phyloP scores from a whole-genome alignment of 2,113 vertebrate species.

The Anarrhichthys ocellatus region DNA sequence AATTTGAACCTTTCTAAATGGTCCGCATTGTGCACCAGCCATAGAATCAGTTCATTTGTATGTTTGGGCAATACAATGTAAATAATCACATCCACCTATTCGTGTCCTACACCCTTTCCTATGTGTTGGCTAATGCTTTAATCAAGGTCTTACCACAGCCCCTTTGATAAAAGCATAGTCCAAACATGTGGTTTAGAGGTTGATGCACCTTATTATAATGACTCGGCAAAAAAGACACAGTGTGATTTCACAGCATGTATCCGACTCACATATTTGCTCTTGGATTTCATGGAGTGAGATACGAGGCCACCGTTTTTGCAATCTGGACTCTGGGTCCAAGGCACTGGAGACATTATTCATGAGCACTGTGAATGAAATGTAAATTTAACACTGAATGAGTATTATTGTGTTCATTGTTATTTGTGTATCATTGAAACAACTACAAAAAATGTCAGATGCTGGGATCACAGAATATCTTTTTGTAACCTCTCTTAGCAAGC shows the following conservation, averaged over 20 bases:
- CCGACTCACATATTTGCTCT: neutral
- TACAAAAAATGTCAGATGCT: neutral
- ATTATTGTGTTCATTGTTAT: neutral
- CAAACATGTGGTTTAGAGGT: neutral
- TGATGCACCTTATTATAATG: neutral
- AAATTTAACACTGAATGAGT: neutral
- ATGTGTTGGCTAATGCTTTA: constrained; percentile 14
- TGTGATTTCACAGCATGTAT: neutral
- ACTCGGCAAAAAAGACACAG: neutral
- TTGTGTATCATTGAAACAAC: neutral
- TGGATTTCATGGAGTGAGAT: neutral
- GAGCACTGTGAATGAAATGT: neutral
- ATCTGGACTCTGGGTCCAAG: constrained; percentile 15
- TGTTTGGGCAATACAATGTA: neutral
- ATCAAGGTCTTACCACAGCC: constrained; percentile 11
- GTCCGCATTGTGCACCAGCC: neutral
- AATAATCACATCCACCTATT: neutral
- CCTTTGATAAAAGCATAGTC: constrained; percentile 4
- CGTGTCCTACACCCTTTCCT: neutral
- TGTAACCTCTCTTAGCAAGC: neutral
- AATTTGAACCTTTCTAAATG: neutral
- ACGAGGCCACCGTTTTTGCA: neutral
- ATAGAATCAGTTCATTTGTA: neutral
- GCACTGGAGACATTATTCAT: neutral
- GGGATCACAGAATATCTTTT: neutral